These are phyloP conservation scores for Eptesicus fuscus DNA, from an alignment of 2,113 vertebrate genomes.

Conservation along the genomic window DNA sequence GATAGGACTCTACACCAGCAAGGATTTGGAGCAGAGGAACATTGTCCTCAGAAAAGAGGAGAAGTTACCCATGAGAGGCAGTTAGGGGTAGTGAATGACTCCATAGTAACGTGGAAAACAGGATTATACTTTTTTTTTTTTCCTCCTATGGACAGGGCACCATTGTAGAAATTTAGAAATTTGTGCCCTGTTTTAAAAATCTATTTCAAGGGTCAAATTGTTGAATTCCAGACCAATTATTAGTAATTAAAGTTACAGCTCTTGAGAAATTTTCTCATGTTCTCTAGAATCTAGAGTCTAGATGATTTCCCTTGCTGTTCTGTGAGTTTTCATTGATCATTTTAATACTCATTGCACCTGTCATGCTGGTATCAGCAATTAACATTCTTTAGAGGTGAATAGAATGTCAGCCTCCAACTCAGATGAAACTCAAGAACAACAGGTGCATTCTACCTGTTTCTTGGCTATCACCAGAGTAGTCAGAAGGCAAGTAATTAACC, in stretches of 20 bases:
- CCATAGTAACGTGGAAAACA: neutral
- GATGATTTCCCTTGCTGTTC: neutral
- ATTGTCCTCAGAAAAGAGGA: neutral
- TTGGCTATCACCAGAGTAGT: neutral
- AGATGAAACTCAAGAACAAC: conserved; percentile 49
- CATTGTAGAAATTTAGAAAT: conserved; percentile 33
- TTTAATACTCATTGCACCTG: conserved; percentile 28
- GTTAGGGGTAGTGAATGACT: neutral
- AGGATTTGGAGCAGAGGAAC: neutral
- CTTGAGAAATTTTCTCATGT: conserved; percentile 23
- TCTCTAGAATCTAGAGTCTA: neutral
- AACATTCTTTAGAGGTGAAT: conserved; percentile 52
- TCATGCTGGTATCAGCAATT: conserved; percentile 42
- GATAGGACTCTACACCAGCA: neutral
- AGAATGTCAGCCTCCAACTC: conserved; percentile 32
- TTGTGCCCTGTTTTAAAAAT: conserved; percentile 24
- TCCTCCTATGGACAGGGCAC: neutral
- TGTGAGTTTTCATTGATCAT: conserved; percentile 23
- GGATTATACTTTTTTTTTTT: neutral
- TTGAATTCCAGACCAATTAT: conserved; percentile 12
- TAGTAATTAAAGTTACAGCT: neutral
- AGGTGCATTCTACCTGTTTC: conserved; percentile 51
- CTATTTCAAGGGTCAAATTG: conserved; percentile 5
- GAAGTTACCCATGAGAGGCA: fast-evolving
- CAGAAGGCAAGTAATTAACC: conserved; percentile 49